These are phyloP conservation scores for Bembecia ichneumoniformis DNA, from an alignment of 2,888 invertebrate species.

Conservation along the genomic window DNA sequence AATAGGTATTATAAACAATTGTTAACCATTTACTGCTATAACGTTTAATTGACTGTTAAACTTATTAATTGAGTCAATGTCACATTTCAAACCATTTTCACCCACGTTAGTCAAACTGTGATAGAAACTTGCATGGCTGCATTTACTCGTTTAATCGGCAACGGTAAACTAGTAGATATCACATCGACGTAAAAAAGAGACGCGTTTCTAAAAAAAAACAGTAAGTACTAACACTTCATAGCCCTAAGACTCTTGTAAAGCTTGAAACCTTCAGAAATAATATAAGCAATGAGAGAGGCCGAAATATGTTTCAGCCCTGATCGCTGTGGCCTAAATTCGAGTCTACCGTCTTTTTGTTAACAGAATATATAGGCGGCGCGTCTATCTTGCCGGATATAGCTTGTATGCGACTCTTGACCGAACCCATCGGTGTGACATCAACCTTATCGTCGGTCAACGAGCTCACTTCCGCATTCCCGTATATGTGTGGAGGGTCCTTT, in stretches of 20 bases:
- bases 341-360: constrained; percentile 59
- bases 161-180: no score
- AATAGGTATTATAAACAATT: no score
- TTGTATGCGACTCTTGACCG: constrained; percentile 59
- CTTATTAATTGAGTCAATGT: no score
- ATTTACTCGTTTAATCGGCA: no score
- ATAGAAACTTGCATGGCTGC: no score
- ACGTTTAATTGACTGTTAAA: no score
- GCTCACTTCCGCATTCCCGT: constrained; percentile 51
- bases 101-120: no score
- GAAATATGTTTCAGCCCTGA: constrained; percentile 31
- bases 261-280: constrained; percentile 19
- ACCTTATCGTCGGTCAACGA: constrained; percentile 44
- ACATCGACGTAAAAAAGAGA: no score
- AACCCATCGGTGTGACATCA: constrained; percentile 50
- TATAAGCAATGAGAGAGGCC: neutral
- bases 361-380: constrained; percentile 55
- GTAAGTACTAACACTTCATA: constrained; percentile 28
- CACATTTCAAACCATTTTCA: no score
- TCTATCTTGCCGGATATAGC: constrained; percentile 55
- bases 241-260: constrained; percentile 26
- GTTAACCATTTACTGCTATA: no score
- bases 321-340: constrained; percentile 40
- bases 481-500: constrained; percentile 54
- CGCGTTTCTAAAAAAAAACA: constrained; percentile 21